These are phyloP conservation scores for Toxotes chatareus DNA, from an alignment of 2,113 vertebrate genomes.

Conservation along the genomic window DNA sequence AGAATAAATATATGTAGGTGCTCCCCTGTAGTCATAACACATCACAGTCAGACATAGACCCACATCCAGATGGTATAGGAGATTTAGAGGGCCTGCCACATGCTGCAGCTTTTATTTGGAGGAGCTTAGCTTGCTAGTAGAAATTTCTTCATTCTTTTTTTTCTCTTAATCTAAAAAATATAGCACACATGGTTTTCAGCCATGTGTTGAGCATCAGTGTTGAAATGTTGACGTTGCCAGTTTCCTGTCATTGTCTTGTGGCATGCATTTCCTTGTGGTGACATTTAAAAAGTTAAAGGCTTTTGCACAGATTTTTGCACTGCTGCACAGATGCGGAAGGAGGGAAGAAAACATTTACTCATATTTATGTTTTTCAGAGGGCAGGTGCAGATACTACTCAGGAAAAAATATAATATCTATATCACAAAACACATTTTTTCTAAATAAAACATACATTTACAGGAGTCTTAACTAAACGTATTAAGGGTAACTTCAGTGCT, in stretches of 20 bases:
- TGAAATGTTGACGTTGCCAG: slow-evolving; percentile 1
- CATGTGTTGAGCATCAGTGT: slow-evolving; percentile 5
- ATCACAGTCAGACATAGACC: slow-evolving; percentile 33
- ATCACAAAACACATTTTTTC: background rate
- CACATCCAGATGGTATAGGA: slow-evolving; percentile 9
- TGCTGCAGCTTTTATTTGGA: slow-evolving; percentile 32
- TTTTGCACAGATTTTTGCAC: background rate
- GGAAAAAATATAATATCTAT: background rate
- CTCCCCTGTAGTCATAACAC: slow-evolving; percentile 12
- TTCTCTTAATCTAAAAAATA: background rate
- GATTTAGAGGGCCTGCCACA: slow-evolving; percentile 25
- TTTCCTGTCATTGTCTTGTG: slow-evolving; percentile 53
- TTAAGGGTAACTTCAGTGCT: background rate
- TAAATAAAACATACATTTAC: background rate
- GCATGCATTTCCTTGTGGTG: slow-evolving; percentile 37
- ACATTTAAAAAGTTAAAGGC: slow-evolving; percentile 29
- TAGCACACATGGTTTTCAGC: background rate
- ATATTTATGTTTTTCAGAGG: background rate
- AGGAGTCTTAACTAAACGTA: background rate
- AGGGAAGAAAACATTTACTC: slow-evolving; percentile 1
- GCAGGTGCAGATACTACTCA: background rate
- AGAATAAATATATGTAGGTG: slow-evolving; percentile 8
- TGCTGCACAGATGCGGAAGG: background rate
- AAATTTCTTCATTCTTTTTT: background rate
- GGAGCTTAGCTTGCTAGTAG: background rate